Evolutionary conservation across 1,140 invertebrate genomes (phyloP).

Genomic region (Ruditapes philippinarum): DNA sequence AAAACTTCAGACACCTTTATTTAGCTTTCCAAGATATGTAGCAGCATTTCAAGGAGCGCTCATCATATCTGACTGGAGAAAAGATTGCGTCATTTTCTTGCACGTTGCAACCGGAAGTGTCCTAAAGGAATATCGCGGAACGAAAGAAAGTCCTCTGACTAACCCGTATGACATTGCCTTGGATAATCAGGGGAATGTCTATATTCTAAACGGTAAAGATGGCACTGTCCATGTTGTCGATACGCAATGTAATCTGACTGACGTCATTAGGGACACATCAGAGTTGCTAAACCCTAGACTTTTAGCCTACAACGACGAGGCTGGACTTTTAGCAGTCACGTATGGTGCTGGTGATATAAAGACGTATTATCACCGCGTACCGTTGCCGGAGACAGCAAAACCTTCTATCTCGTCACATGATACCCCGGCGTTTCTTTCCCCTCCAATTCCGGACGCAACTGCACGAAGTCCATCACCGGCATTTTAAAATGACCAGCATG

Average conservation of each 20-base stretch:
- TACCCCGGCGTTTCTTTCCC: background rate
- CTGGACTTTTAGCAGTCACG: background rate
- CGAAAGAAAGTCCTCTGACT: background rate
- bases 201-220: slow-evolving; percentile 11
- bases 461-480: background rate
- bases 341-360: slow-evolving; percentile 13
- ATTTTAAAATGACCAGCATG: slow-evolving; percentile 16
- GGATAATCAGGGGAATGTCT: background rate
- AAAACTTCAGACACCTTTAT: background rate
- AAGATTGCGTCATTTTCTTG: slow-evolving; percentile 18
- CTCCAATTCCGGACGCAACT: background rate
- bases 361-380: background rate
- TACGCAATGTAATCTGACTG: slow-evolving; percentile 16
- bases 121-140: slow-evolving; percentile 9
- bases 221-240: slow-evolving; percentile 19
- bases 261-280: background rate
- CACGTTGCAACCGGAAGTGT: background rate
- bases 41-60: background rate
- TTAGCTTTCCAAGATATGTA: slow-evolving; percentile 25
- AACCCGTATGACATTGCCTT: slow-evolving; percentile 22
- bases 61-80: slow-evolving; percentile 25
- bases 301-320: background rate
- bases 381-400: background rate
- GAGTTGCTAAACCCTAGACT: background rate
- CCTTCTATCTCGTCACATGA: background rate